A percentile compares a stretch with the other conserved stretches of the same genome.
Conservation (phyloP, 37 sponge, comb jelly and placozoan genomes). For the Halichondria panicea region DNA sequence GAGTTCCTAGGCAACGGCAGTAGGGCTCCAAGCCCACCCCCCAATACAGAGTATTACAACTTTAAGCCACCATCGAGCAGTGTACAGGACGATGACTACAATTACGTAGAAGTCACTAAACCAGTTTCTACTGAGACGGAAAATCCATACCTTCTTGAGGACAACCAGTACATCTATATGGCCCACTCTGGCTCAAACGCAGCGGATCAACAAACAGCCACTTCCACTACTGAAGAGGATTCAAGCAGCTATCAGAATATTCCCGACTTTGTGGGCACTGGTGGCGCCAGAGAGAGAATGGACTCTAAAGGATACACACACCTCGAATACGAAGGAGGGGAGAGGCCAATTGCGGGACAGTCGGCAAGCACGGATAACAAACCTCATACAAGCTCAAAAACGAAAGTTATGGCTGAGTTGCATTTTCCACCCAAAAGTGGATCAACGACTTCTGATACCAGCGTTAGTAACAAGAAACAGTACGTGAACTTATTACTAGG, state of each 20-base stretch:
- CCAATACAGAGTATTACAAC: neutral
- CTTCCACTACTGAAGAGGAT: neutral
- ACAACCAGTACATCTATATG: constrained; percentile 23
- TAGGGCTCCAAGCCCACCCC: too few species aligned
- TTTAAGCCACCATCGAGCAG: neutral
- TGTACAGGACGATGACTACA: neutral
- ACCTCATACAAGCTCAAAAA: too few species aligned
- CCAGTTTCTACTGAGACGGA: neutral
- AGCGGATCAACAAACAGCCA: neutral
- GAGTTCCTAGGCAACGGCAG: neutral
- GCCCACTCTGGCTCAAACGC: neutral
- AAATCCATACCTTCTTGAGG: constrained; percentile 7
- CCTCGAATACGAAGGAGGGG: too few species aligned
- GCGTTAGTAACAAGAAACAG: too few species aligned
- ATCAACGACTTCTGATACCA: too few species aligned
- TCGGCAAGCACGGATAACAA: too few species aligned
- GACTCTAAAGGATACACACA: neutral
- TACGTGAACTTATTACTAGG: too few species aligned
- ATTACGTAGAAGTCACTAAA: neutral
- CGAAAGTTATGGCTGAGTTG: too few species aligned
- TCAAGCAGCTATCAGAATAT: too few species aligned
- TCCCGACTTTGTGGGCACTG: too few species aligned
- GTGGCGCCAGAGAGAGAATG: neutral
- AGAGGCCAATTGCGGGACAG: too few species aligned
- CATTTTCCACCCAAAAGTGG: too few species aligned